Percentiles rank a stretch among this genome's conserved stretches.
Evolutionary conservation across 2,797 vertebrate genomes (phyloP).

Genomic region (Pipistrellus kuhlii): DNA sequence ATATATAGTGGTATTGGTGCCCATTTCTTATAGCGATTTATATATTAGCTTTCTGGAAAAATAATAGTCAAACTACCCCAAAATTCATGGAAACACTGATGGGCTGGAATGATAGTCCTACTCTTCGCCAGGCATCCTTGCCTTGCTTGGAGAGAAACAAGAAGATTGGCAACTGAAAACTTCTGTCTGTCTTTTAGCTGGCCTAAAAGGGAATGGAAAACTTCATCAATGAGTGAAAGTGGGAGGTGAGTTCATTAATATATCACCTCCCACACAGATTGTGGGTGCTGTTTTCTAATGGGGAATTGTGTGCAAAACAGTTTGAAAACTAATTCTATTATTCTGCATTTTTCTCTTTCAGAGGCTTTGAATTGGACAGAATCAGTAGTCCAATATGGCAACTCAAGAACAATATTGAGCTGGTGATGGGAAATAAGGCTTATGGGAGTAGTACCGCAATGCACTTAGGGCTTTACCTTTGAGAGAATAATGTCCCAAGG

Average conservation of each 20-base stretch:
- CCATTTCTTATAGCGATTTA: neutral
- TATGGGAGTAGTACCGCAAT: neutral
- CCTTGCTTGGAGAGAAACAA: neutral
- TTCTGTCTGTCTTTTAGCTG: neutral
- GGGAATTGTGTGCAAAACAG: neutral
- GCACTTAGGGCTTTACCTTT: neutral
- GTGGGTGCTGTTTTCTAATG: neutral
- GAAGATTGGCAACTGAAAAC: neutral
- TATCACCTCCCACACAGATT: too few species aligned
- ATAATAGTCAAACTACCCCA: neutral
- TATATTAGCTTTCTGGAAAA: neutral
- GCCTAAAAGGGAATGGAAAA: neutral
- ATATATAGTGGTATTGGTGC: neutral
- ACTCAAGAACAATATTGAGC: neutral
- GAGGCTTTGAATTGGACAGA: neutral
- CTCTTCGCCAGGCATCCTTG: too few species aligned
- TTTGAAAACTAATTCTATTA: neutral
- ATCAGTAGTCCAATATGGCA: neutral
- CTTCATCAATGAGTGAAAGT: neutral
- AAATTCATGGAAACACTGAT: neutral
- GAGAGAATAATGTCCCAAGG: neutral
- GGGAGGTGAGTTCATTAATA: neutral
- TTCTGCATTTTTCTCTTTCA: neutral
- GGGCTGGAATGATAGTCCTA: neutral
- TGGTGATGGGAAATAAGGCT: neutral